Evolutionary conservation across 2,888 invertebrate species (phyloP).

Genomic region (Sclerodermus sp.): DNA sequence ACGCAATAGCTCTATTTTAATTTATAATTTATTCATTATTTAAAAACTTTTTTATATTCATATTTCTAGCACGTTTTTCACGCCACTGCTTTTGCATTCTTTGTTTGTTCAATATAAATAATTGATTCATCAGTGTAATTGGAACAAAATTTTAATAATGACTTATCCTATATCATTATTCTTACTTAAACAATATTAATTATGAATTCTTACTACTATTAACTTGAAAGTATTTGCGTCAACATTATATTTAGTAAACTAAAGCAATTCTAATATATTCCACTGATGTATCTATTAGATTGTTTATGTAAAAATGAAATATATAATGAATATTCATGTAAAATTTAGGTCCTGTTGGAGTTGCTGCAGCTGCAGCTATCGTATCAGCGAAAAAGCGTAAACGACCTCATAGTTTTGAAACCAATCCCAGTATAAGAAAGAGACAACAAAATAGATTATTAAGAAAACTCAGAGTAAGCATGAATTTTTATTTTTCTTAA

Average conservation of each 20-base stretch:
- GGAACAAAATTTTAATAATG: conserved; percentile 5
- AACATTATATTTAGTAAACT: no score
- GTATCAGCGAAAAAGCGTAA: conserved; percentile 94
- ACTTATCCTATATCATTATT: not conserved
- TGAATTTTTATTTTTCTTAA: conserved; percentile 1
- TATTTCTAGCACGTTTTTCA: conserved; percentile 23
- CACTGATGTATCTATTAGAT: not conserved
- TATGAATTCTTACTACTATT: no score
- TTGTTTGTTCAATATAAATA: not conserved
- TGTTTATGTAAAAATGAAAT: not conserved
- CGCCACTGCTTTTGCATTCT: conserved; percentile 30
- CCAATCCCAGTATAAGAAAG: conserved; percentile 94
- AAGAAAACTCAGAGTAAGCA: conserved; percentile 76
- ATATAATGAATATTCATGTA: not conserved
- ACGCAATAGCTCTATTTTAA: not conserved
- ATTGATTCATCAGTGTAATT: not conserved
- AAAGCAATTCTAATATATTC: not conserved
- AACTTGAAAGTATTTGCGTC: no score
- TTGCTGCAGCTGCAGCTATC: conserved; percentile 95
- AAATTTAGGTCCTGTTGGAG: conserved; percentile 82
- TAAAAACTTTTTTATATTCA: conserved; percentile 2
- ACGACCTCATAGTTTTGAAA: conserved; percentile 94
- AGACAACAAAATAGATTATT: conserved; percentile 92
- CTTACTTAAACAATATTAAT: no score
- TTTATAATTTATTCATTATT: not conserved